A percentile compares a stretch with the other conserved stretches of the same genome.
These are phyloP conservation scores for Drosophila auraria DNA, from an alignment of 1,140 invertebrate species.

Conservation along the genomic window DNA sequence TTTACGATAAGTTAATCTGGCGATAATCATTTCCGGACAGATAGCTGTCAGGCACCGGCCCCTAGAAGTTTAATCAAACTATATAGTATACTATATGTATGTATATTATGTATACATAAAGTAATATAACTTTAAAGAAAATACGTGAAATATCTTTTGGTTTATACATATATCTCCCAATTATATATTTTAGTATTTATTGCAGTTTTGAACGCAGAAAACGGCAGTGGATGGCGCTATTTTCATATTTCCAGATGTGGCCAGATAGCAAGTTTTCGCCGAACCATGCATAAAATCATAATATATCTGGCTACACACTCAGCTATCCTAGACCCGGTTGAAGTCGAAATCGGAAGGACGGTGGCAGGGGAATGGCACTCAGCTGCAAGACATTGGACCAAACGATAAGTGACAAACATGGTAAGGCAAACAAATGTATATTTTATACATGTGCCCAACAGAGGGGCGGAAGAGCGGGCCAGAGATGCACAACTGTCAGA, in stretches of 20 bases:
- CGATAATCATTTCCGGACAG: no score
- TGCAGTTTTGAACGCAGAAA: background rate
- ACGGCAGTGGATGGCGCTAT: background rate
- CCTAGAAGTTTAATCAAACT: no score
- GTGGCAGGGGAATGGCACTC: conserved; percentile 43
- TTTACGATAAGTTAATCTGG: no score
- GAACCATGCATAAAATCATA: conserved; percentile 76
- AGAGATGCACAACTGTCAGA: conserved; percentile 79
- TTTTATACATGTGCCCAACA: conserved; percentile 66
- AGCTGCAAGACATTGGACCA: conserved; percentile 62
- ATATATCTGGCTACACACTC: conserved; percentile 60
- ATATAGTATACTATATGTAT: no score
- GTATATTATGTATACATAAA: no score
- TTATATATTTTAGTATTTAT: background rate
- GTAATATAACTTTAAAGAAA: background rate
- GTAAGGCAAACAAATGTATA: conserved; percentile 78
- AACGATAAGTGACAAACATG: conserved; percentile 82
- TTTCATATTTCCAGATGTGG: conserved; percentile 21
- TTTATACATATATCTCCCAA: background rate
- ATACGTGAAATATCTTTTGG: background rate
- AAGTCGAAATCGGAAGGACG: conserved; percentile 35
- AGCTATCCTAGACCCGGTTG: conserved; percentile 27
- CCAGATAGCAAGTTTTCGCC: conserved; percentile 52
- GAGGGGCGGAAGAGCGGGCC: conserved; percentile 15
- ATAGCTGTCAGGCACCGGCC: no score